Percentiles rank a stretch among this genome's conserved stretches.
Conservation (phyloP, 2,113 vertebrate genomes). For the Trochalopteron elliotii region DNA sequence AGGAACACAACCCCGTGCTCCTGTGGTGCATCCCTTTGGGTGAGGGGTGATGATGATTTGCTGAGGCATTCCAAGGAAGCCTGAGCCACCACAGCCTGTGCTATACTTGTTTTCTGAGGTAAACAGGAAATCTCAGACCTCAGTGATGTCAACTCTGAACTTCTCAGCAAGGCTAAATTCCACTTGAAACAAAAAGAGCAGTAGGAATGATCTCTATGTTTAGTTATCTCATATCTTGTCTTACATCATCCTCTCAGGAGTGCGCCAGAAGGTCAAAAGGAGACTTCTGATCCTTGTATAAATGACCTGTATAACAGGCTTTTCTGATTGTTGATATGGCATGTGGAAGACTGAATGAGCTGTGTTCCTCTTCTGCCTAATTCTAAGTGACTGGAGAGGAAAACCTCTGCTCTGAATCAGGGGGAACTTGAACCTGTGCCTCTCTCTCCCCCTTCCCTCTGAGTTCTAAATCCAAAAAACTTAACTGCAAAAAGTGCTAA, state of each 20-base stretch:
- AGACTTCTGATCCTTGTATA: background rate
- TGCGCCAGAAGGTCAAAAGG: constrained; percentile 23
- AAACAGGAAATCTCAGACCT: constrained; percentile 41
- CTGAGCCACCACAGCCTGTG: background rate
- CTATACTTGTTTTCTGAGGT: constrained; percentile 9
- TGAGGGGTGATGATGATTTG: constrained; percentile 1
- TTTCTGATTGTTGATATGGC: background rate
- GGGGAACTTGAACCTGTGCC: background rate
- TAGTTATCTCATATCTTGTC: background rate
- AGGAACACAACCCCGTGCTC: background rate
- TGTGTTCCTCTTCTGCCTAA: background rate
- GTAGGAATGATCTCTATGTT: background rate
- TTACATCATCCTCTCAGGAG: background rate
- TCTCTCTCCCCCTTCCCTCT: background rate
- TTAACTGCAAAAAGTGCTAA: background rate
- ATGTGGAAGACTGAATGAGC: background rate
- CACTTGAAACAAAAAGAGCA: background rate
- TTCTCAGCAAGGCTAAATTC: constrained; percentile 22
- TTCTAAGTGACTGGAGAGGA: background rate
- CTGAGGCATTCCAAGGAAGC: background rate
- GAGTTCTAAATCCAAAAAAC: background rate
- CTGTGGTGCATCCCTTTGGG: fast-evolving
- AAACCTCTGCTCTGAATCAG: background rate
- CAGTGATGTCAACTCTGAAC: constrained; percentile 13
- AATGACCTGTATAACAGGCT: background rate